phyloP scores from a whole-genome alignment of 2,888 invertebrate species.

The Sturmia bella region DNA sequence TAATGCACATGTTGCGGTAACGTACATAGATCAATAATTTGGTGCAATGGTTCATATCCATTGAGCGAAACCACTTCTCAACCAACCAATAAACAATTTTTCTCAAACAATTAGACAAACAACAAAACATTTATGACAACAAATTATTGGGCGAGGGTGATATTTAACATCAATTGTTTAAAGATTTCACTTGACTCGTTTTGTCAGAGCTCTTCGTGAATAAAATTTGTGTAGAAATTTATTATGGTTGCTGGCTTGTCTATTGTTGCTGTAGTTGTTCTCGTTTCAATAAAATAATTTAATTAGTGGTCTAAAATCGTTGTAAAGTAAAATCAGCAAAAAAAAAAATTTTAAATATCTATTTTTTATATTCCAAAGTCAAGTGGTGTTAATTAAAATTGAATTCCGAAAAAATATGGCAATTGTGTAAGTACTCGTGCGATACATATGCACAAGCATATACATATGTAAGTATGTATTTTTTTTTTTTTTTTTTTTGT shows the following conservation, averaged over 20 bases:
- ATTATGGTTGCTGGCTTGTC: slow-evolving; percentile 1
- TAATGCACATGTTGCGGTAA: too few species aligned
- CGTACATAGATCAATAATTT: not conserved
- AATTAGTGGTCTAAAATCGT: slow-evolving; percentile 63
- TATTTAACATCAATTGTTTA: slow-evolving; percentile 61
- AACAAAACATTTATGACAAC: slow-evolving; percentile 24
- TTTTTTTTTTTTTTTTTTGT: slow-evolving; percentile 19
- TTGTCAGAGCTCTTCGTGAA: slow-evolving; percentile 30
- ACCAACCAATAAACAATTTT: slow-evolving; percentile 30
- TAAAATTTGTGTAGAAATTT: slow-evolving; percentile 48
- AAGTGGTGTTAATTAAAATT: slow-evolving; percentile 79
- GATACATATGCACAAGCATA: not conserved
- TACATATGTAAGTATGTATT: not conserved
- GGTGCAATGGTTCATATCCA: not conserved
- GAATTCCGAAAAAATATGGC: slow-evolving; percentile 47
- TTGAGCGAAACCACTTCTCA: not conserved
- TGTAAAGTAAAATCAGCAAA: slow-evolving; percentile 40
- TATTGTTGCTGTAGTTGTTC: slow-evolving; percentile 23
- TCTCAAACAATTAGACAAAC: slow-evolving; percentile 62
- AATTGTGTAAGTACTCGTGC: slow-evolving; percentile 6
- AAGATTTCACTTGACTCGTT: slow-evolving; percentile 42
- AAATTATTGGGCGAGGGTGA: slow-evolving; percentile 65
- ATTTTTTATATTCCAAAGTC: slow-evolving; percentile 74
- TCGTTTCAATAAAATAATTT: slow-evolving; percentile 65
- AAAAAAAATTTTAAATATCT: slow-evolving; percentile 9